Base-by-base conservation (phyloP, 2,888 invertebrate species). In the Pammene fasciana region DNA sequence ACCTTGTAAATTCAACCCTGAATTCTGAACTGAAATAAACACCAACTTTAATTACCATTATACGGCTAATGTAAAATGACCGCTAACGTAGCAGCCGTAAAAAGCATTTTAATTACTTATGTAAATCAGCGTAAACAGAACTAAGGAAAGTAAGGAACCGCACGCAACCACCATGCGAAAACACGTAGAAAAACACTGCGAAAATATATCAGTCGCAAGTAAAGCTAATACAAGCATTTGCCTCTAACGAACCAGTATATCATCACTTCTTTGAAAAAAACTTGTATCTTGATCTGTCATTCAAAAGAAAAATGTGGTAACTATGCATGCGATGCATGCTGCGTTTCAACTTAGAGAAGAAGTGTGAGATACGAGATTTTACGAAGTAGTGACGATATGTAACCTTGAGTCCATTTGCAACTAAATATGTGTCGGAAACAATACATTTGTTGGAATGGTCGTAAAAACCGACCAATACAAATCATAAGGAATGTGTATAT, bases 41-140 rank as follows among this genome's bases (percentile, higher is more conserved):
- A 41, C n/a, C 41, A 18, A 18, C 57, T 26, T 43, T 57, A 18
- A 57, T 57, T 43, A 57, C 9, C 4, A 43, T 43, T 43, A 26
- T 57, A 41, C 56, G 18, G 43, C 43, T 57, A 57, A 43, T 43
- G 57, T 18, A 43, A 43, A 57, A 18, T 57, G 43, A 57, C 57
- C 5, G 18, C 43, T 13, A 43, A 34, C 36, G 36, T 14, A 61
- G 14, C 60, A 46, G n/a, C 60, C 34, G 14, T 61, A 38, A 48
- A 59, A 72, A 72, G 70, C 64, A 72, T 76, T 77, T 79, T 80
- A 78, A 79, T 80, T 79, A 79, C 77, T 79, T 76, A 77, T 74
- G 50, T 73, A 72, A 71, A 68, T 72, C 70, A 67, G 10, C 72
- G 77, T 73, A 75, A 76, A 78, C 75, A 76, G 75, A 78, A 77